Conservation (phyloP, 1,140 invertebrate genomes). For the Aphis craccivora region DNA sequence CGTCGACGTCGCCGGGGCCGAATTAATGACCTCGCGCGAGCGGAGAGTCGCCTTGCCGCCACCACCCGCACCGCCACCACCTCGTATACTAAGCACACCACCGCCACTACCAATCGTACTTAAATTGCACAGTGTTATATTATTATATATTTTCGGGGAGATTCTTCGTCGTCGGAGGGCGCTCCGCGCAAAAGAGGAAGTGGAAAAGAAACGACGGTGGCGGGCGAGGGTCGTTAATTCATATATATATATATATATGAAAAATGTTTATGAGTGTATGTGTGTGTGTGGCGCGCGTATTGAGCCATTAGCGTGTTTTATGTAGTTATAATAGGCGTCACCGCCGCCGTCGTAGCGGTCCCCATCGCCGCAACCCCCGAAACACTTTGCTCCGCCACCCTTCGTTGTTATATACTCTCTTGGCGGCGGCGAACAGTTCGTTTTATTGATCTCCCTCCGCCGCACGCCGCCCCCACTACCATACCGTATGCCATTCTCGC, state of each 20-base stretch:
- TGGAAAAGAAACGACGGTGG: not conserved
- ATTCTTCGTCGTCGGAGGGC: not conserved
- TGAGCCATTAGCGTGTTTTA: constrained; percentile 55
- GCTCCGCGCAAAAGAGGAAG: not conserved
- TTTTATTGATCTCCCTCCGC: constrained; percentile 45
- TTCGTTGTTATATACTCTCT: constrained; percentile 17
- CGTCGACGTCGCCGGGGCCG: not conserved
- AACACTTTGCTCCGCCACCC: not conserved
- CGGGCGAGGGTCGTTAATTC: constrained; percentile 27
- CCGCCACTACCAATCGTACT: not conserved
- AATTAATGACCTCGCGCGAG: constrained; percentile 31
- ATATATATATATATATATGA: constrained; percentile 5
- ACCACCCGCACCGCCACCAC: not conserved
- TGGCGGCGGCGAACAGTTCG: constrained; percentile 42
- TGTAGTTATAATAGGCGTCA: constrained; percentile 57
- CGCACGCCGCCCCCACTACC: not conserved
- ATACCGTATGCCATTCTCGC: not conserved
- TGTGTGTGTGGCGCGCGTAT: constrained; percentile 39
- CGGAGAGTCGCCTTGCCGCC: not conserved
- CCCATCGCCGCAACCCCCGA: not conserved
- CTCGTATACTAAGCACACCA: not conserved
- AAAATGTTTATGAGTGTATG: constrained; percentile 3
- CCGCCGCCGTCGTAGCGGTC: not conserved
- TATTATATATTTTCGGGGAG: constrained; percentile 7
- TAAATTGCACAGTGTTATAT: not conserved